These are phyloP conservation scores for Aleiodes testaceus DNA, from an alignment of 2,888 invertebrate species.

Conservation along the genomic window DNA sequence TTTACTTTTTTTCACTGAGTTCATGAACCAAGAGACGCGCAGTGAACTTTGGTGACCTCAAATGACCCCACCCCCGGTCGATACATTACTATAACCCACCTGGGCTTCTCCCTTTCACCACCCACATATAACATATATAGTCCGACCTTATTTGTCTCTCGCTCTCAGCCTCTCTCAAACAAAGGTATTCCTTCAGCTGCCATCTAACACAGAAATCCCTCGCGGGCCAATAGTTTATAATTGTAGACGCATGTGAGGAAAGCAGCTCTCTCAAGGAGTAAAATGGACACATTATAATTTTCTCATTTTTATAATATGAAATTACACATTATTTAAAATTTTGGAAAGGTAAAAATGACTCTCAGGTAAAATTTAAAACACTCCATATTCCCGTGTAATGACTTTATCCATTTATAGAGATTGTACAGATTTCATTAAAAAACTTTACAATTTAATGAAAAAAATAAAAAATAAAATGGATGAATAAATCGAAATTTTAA, in stretches of 20 bases:
- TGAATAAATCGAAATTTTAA: constrained; percentile 12
- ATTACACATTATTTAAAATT: too few species aligned
- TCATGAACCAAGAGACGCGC: constrained; percentile 62
- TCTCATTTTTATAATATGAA: too few species aligned
- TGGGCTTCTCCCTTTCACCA: neutral
- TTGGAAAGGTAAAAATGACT: too few species aligned
- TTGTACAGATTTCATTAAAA: neutral
- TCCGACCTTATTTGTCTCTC: neutral
- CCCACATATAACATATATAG: too few species aligned
- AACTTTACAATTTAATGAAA: neutral
- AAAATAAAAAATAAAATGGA: neutral
- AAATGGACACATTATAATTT: too few species aligned
- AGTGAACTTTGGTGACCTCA: constrained; percentile 70
- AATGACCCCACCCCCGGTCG: constrained; percentile 68
- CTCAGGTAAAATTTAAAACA: constrained; percentile 46
- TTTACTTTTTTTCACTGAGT: constrained; percentile 51
- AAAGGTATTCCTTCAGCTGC: too few species aligned
- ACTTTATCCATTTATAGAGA: neutral
- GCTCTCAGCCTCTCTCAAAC: constrained; percentile 20
- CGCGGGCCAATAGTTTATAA: too few species aligned
- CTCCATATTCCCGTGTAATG: constrained; percentile 21
- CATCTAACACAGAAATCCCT: constrained; percentile 20
- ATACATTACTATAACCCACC: constrained; percentile 64
- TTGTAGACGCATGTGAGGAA: too few species aligned
- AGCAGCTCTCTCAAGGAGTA: too few species aligned